Conservation (phyloP, 2,797 vertebrate genomes). For the Novumbra hubbsi region DNA sequence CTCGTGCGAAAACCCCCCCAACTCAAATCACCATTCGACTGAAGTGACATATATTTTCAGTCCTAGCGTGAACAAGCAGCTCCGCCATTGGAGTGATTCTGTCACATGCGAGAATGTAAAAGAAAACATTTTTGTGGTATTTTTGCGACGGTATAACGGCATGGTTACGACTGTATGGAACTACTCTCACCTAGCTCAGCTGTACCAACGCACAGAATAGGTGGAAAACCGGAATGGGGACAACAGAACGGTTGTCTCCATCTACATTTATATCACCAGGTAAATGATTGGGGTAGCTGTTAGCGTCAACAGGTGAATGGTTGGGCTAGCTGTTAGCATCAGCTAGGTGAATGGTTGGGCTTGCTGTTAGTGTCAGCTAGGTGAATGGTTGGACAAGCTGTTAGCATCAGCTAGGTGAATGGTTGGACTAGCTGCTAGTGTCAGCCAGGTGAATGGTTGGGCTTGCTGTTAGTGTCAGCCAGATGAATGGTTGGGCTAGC, state of each 20-base stretch:
- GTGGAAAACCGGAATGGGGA: neutral
- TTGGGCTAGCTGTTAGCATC: constrained; percentile 33
- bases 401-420: constrained; percentile 7
- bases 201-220: neutral
- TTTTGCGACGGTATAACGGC: neutral
- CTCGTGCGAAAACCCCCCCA: neutral
- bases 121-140: neutral
- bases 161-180: neutral
- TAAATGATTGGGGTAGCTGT: constrained; percentile 31
- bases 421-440: constrained; percentile 32
- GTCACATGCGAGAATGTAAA: neutral
- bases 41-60: neutral
- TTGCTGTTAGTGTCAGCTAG: no score
- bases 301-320: constrained; percentile 13
- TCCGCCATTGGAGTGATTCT: neutral
- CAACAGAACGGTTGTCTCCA: neutral
- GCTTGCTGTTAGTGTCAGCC: no score
- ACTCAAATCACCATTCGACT: neutral
- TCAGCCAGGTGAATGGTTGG: no score
- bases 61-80: neutral
- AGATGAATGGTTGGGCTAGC: constrained; percentile 29
- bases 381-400: no score
- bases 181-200: neutral
- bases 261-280: neutral
- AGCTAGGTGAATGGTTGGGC: no score